Evolutionary conservation across 2,888 invertebrate genomes (phyloP).

Genomic region (Galerucella nymphaeae): DNA sequence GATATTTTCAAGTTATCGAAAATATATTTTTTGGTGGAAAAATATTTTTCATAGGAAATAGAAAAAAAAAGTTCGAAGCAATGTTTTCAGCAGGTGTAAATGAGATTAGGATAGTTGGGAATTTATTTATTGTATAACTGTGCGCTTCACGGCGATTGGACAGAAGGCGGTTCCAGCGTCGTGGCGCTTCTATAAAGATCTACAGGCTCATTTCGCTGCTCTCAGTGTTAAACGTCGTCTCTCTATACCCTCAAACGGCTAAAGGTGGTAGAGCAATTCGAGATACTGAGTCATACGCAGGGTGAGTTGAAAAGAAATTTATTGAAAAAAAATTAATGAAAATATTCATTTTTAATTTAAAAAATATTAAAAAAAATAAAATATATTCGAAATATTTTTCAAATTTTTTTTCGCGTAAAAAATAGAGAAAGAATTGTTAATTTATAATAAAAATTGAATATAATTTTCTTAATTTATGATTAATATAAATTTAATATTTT

Average conservation of each 20-base stretch:
- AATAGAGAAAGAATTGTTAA: no score
- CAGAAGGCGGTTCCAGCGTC: constrained; percentile 48
- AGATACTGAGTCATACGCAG: neutral
- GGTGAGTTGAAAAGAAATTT: neutral
- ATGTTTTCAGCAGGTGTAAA: constrained; percentile 19
- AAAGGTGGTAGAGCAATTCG: neutral
- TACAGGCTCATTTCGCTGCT: constrained; percentile 46
- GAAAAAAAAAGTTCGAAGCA: neutral
- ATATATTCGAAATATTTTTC: no score
- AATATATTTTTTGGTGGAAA: neutral
- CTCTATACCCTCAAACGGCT: constrained; percentile 19
- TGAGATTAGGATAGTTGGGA: constrained; percentile 18
- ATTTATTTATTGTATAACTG: constrained; percentile 17
- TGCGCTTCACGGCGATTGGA: constrained; percentile 28
- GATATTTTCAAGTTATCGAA: neutral
- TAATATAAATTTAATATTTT: no score
- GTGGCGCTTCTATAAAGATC: constrained; percentile 52
- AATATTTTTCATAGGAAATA: neutral
- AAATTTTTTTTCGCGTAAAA: no score
- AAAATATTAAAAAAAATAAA: no score
- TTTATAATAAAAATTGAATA: no score
- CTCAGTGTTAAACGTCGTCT: constrained; percentile 50
- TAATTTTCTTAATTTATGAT: no score
- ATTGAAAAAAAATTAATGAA: no score
- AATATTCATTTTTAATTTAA: neutral